phyloP scores from a whole-genome alignment of 35 echinoderm and acorn worm species.

The Acanthaster planci region DNA sequence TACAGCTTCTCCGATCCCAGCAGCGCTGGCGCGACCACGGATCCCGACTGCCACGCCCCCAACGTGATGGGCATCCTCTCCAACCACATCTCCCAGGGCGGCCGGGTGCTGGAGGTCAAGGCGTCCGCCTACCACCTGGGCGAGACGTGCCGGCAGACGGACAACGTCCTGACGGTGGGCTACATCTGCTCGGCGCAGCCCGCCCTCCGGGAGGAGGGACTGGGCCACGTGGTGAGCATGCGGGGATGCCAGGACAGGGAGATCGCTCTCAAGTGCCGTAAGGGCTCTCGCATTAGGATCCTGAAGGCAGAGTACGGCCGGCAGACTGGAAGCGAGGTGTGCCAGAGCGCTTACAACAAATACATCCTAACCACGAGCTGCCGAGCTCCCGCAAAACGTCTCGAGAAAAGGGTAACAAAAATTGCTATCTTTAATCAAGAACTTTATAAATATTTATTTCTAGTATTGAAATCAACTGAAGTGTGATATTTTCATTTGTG shows the following conservation, averaged over 20 bases:
- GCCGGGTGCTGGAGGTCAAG: neutral
- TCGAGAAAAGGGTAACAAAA: neutral
- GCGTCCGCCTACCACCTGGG: neutral
- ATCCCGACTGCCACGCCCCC: neutral
- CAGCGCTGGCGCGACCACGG: neutral
- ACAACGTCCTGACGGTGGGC: neutral
- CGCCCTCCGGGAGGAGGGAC: neutral
- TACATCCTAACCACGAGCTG: neutral
- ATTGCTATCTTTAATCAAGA: neutral
- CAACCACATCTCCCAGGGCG: neutral
- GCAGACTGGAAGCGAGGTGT: conserved; percentile 1
- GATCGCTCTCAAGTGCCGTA: neutral
- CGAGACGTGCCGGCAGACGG: neutral
- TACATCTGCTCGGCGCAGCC: neutral
- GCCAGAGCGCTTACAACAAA: neutral
- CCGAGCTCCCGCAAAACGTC: neutral
- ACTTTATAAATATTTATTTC: neutral
- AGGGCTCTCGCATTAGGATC: neutral
- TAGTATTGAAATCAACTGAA: neutral
- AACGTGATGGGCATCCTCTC: neutral
- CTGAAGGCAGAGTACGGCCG: neutral
- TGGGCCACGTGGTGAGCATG: neutral
- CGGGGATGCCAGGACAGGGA: neutral
- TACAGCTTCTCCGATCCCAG: neutral
- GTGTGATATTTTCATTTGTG: neutral